Base-by-base conservation (phyloP, 2,888 invertebrate species). In the Panopea generosa region DNA sequence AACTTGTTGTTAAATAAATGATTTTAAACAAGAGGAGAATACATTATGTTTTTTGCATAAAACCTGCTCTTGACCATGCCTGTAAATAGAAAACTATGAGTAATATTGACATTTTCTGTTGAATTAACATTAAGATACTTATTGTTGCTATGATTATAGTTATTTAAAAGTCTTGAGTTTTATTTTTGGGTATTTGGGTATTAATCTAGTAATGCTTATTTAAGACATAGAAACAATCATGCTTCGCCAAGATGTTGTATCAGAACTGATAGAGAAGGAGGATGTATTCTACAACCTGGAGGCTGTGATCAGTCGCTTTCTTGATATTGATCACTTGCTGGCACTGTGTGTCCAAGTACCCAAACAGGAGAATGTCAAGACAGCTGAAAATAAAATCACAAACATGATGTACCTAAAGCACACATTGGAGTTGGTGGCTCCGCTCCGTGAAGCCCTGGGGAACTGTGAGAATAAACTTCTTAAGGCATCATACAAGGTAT, bases 291-390 rank as follows among this genome's bases (percentile, higher is more conserved):
- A 93, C 27, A 94, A 94, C 53, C 91, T 97, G 45, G 95, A 95
- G 94, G 75, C 89, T 45, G 86, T 91, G 7, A 80, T 94, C 11
- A 82, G 88, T 14, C 87, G 95, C 85, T 94, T 97, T 71, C 93
- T 94, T 1, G 96, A 96, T 80, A 94, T 97, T n/a, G 97, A 98
- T 87, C 95, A 95, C 88, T 94, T 97, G 20, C 93, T 97, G 18
- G 94, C 95, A 3, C 60, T 83, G 47, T 87, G 82, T 91, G 89
- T 85, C 81, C 90, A 91, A 62, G 86, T 79, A 9, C 89, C 87
- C 0, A 89, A 89, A 73, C 91, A 92, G 65, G 93, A 93, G 65
- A 93, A 93, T 4, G 89, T 94, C 22, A 92, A 92, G 56, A 93
- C 93, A 26, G 95, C 96, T 0, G 96, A 97, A 88, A 95, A 94